phyloP scores from a whole-genome alignment of 2,113 vertebrate species.

The Pavo muticus region DNA sequence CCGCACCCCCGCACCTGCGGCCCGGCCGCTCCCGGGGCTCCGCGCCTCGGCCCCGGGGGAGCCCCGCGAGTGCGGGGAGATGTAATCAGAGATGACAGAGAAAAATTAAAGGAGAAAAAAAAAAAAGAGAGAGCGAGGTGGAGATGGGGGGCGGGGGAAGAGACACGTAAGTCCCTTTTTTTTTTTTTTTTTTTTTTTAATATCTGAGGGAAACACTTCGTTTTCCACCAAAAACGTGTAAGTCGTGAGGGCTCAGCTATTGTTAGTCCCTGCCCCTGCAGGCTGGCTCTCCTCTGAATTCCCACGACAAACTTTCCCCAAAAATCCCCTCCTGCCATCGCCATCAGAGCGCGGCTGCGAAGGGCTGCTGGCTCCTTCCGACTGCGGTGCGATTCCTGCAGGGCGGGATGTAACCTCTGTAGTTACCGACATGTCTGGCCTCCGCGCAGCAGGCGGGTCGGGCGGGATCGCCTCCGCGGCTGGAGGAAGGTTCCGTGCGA shows the following conservation, averaged over 20 bases:
- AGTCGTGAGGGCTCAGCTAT: not conserved
- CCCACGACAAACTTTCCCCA: not conserved
- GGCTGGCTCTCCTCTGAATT: slow-evolving; percentile 1
- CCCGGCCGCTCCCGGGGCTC: slow-evolving; percentile 37
- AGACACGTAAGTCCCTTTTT: not conserved
- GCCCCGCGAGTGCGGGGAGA: slow-evolving; percentile 54
- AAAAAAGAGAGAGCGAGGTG: not conserved
- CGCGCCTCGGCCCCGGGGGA: slow-evolving; percentile 59
- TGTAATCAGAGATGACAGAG: slow-evolving; percentile 67
- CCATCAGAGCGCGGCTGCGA: not conserved
- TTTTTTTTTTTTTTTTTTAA: not conserved
- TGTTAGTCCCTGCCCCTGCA: not conserved
- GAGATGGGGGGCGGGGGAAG: slow-evolving; percentile 23
- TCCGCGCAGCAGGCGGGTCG: slow-evolving; percentile 11
- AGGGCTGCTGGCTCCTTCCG: not conserved
- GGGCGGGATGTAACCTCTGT: not conserved
- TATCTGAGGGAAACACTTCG: slow-evolving; percentile 20
- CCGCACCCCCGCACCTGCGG: slow-evolving; percentile 53
- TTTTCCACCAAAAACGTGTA: slow-evolving; percentile 1
- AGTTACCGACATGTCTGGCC: slow-evolving; percentile 29
- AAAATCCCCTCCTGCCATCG: not conserved
- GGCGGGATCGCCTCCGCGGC: slow-evolving; percentile 39
- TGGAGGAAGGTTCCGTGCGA: slow-evolving; percentile 22
- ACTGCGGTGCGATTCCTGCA: slow-evolving; percentile 9
- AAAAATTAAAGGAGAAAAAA: slow-evolving; percentile 18